Percentiles rank a stretch among this genome's conserved stretches.
Conservation (phyloP, 1,140 invertebrate genomes). For the Drosophila prosaltans region DNA sequence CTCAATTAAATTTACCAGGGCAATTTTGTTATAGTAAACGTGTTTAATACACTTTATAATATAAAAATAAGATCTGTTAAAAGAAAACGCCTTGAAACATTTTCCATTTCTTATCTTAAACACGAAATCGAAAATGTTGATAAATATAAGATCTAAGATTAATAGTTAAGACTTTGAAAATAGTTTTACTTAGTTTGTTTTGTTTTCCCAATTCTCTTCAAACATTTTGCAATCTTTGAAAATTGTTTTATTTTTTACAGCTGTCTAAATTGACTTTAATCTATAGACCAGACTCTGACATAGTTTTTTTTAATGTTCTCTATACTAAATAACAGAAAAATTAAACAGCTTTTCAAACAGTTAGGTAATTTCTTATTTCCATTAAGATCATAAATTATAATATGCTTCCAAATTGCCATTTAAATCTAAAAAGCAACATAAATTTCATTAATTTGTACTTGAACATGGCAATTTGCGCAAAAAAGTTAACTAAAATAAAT, state of each 20-base stretch:
- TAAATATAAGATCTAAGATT: no score
- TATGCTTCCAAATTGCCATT: not conserved
- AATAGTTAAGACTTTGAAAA: no score
- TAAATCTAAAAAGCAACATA: conserved; percentile 22
- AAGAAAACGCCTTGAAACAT: no score
- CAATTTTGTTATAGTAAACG: no score
- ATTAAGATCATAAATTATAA: conserved; percentile 5
- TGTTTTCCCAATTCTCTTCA: not conserved
- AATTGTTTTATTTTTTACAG: conserved; percentile 24
- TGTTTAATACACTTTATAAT: no score
- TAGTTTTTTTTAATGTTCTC: not conserved
- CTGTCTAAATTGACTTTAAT: conserved; percentile 43
- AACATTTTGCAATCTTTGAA: not conserved
- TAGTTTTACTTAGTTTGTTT: not conserved
- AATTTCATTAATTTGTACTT: conserved; percentile 48
- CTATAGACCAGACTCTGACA: not conserved
- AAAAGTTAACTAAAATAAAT: conserved; percentile 33
- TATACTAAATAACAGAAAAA: not conserved
- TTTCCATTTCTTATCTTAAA: no score
- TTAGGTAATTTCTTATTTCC: not conserved
- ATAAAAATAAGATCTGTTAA: no score
- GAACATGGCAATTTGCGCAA: conserved; percentile 43
- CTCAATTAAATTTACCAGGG: no score
- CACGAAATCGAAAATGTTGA: no score
- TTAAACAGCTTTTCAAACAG: not conserved